A percentile compares a stretch with the other conserved stretches of the same genome.
These are phyloP conservation scores for Sebastes hopkinsi DNA, from an alignment of 2,797 vertebrate species.

Conservation along the genomic window DNA sequence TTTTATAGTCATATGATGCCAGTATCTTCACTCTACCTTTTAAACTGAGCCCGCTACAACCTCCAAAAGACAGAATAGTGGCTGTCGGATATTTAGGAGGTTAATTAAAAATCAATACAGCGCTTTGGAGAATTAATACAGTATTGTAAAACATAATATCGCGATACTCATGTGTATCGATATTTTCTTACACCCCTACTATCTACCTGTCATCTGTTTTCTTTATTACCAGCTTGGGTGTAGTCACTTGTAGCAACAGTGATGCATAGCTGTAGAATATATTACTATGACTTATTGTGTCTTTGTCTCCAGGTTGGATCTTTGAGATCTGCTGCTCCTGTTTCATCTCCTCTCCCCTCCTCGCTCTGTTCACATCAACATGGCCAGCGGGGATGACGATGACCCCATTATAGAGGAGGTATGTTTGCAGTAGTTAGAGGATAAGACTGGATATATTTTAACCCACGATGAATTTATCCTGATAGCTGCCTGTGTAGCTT, in stretches of 20 bases:
- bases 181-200: neutral
- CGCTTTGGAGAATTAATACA: too few species aligned
- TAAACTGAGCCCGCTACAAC: too few species aligned
- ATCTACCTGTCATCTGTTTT: neutral
- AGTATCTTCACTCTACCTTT: too few species aligned
- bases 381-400: slow-evolving; percentile 98
- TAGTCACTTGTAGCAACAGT: neutral
- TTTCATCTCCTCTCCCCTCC: slow-evolving; percentile 34
- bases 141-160: accelerated
- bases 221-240: neutral
- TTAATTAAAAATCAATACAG: accelerated
- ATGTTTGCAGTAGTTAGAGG: slow-evolving; percentile 14
- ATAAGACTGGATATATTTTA: neutral
- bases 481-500: neutral
- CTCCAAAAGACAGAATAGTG: too few species aligned
- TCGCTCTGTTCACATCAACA: slow-evolving; percentile 77
- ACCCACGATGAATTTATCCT: neutral
- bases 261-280: neutral
- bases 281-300: neutral
- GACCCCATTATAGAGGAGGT: slow-evolving; percentile 99
- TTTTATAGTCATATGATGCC: too few species aligned
- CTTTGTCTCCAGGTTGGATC: slow-evolving; percentile 54
- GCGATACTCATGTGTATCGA: accelerated
- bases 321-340: slow-evolving; percentile 57
- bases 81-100: too few species aligned